Conservation (phyloP, 2,113 vertebrate species). For the Dryoscopus gambensis region DNA sequence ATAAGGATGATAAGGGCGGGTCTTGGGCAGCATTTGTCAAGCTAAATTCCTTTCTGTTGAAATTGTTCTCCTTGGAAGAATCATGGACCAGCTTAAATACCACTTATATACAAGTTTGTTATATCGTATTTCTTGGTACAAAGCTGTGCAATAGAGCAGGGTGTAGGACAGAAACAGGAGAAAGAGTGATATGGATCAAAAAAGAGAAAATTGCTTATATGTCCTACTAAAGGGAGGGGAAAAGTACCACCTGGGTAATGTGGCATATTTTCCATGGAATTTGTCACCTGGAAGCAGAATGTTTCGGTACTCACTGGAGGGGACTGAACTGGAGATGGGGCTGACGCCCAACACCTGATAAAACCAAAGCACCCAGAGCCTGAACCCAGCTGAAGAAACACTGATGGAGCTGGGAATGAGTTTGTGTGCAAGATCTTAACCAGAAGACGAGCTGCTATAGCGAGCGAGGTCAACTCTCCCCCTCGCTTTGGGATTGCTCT, state of each 20-base stretch:
- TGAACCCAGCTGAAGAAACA: neutral
- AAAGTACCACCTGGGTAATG: neutral
- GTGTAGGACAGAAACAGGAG: neutral
- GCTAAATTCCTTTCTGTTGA: neutral
- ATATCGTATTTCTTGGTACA: neutral
- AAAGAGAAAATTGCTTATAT: neutral
- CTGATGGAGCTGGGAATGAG: neutral
- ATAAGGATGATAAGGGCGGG: neutral
- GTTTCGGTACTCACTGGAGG: neutral
- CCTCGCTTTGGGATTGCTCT: neutral
- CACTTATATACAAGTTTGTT: neutral
- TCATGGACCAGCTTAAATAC: neutral
- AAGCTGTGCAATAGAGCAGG: neutral
- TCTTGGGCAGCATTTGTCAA: slow-evolving; percentile 1
- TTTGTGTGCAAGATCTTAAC: neutral
- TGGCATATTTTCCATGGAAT: neutral
- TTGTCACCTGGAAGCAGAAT: neutral
- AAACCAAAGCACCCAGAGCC: neutral
- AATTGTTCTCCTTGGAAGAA: neutral
- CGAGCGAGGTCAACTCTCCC: neutral
- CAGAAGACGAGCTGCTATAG: accelerated
- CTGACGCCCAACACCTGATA: neutral
- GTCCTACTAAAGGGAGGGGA: neutral
- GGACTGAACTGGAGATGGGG: neutral
- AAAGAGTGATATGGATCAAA: neutral